Evolutionary conservation across 2,888 invertebrate species (phyloP).

Genomic region (Machimus rusticus): DNA sequence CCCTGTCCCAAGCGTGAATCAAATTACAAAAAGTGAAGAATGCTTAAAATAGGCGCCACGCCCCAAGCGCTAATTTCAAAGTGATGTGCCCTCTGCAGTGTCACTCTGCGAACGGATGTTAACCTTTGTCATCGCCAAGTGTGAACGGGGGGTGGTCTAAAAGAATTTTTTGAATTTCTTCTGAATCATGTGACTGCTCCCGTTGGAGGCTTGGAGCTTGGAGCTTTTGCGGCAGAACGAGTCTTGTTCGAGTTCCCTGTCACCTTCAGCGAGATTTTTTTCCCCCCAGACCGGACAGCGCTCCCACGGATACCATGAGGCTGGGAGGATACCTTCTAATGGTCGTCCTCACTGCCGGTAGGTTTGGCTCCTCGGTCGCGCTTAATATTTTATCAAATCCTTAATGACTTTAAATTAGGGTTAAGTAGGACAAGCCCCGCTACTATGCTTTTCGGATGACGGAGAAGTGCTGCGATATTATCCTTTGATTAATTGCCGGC

Average conservation of each 20-base stretch:
- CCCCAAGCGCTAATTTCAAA: slow-evolving; percentile 32
- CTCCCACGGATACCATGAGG: slow-evolving; percentile 22
- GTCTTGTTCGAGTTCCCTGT: background rate
- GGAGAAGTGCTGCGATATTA: slow-evolving; percentile 25
- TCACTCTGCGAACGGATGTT: background rate
- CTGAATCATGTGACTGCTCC: slow-evolving; percentile 25
- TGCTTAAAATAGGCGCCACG: slow-evolving; percentile 24
- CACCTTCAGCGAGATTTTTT: background rate
- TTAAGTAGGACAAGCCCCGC: slow-evolving; percentile 30
- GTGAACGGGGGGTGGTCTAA: background rate
- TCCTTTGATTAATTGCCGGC: slow-evolving; percentile 36
- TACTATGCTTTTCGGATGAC: slow-evolving; percentile 4
- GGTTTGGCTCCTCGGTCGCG: background rate
- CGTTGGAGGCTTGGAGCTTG: background rate
- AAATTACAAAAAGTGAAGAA: slow-evolving; percentile 12
- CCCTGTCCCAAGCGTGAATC: background rate
- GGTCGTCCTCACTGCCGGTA: slow-evolving; percentile 7
- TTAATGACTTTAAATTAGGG: slow-evolving; percentile 37
- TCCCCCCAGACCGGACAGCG: background rate
- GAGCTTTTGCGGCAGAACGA: background rate
- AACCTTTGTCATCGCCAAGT: slow-evolving; percentile 9
- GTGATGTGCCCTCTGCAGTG: slow-evolving; percentile 28
- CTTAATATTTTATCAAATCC: slow-evolving; percentile 34
- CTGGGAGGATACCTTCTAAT: background rate
- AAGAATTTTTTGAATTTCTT: background rate